Evolutionary conservation across 2,797 vertebrate species (phyloP).

Genomic region (Darevskia mixta): DNA sequence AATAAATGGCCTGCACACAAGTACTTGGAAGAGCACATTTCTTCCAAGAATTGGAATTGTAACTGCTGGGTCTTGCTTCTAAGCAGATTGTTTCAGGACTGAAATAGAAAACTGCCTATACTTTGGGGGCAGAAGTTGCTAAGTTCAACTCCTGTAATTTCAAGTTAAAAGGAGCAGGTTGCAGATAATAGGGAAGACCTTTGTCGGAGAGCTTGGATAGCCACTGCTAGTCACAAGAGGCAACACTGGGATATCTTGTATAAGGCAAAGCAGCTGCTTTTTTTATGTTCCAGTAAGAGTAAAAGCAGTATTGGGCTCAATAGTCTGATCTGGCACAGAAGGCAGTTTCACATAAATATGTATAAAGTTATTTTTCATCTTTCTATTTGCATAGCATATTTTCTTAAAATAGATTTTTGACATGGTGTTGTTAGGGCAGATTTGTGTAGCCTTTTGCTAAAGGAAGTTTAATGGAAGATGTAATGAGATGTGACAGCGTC

Average conservation of each 20-base stretch:
- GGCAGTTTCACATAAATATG: background rate
- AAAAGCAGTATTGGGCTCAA: background rate
- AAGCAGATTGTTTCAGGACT: background rate
- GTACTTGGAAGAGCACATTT: background rate
- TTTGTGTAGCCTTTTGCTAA: background rate
- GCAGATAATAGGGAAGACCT: background rate
- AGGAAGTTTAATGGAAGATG: constrained; percentile 17
- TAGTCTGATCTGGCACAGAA: background rate
- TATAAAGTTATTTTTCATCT: constrained; percentile 10
- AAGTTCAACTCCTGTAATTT: background rate
- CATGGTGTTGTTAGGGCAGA: constrained; percentile 23
- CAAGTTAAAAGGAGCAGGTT: background rate
- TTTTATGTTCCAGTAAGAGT: background rate
- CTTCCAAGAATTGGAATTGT: background rate
- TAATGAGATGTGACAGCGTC: constrained; percentile 22
- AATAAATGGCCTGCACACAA: background rate
- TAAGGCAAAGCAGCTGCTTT: background rate
- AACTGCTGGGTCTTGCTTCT: background rate
- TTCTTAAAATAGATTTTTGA: constrained; percentile 39
- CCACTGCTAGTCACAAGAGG: background rate
- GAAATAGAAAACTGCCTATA: background rate
- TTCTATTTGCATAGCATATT: constrained; percentile 28
- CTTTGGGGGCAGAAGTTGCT: background rate
- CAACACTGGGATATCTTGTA: background rate
- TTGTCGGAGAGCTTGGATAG: background rate